Evolutionary conservation across 2,888 invertebrate genomes (phyloP).

Genomic region (Gisinianus flammeolus): DNA sequence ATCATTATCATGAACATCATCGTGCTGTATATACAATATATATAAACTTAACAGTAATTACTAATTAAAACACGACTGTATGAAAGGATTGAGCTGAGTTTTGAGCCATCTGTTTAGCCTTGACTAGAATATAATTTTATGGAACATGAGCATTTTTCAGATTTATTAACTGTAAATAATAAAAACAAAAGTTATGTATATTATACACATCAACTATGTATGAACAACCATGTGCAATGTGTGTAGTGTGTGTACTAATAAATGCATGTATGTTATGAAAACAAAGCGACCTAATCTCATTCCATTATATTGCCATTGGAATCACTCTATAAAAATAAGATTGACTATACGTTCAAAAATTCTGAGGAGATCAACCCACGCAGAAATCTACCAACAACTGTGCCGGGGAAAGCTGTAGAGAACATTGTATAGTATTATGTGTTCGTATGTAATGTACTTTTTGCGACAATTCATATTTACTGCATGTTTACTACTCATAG

Average conservation of each 20-base stretch:
- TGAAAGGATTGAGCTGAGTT: too few species aligned
- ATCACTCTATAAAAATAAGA: too few species aligned
- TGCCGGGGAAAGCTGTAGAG: not conserved
- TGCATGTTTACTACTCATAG: not conserved
- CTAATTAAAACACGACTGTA: not conserved
- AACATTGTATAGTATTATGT: too few species aligned
- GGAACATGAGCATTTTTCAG: not conserved
- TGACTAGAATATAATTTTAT: conserved; percentile 4
- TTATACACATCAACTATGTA: not conserved
- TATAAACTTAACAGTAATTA: not conserved
- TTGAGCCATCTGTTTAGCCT: conserved; percentile 15
- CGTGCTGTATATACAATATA: not conserved
- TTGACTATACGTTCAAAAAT: not conserved
- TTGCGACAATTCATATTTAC: conserved; percentile 7
- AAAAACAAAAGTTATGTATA: not conserved
- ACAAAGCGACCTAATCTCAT: not conserved
- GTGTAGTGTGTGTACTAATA: too few species aligned
- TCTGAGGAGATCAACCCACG: conserved; percentile 4
- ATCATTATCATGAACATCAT: not conserved
- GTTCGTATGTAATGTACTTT: not conserved
- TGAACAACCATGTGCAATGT: not conserved
- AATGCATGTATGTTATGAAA: too few species aligned
- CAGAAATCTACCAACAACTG: not conserved
- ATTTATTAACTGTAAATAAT: not conserved
- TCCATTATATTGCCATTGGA: not conserved